Evolutionary conservation across 2,888 invertebrate species (phyloP).

Genomic region (Timema cristinae): DNA sequence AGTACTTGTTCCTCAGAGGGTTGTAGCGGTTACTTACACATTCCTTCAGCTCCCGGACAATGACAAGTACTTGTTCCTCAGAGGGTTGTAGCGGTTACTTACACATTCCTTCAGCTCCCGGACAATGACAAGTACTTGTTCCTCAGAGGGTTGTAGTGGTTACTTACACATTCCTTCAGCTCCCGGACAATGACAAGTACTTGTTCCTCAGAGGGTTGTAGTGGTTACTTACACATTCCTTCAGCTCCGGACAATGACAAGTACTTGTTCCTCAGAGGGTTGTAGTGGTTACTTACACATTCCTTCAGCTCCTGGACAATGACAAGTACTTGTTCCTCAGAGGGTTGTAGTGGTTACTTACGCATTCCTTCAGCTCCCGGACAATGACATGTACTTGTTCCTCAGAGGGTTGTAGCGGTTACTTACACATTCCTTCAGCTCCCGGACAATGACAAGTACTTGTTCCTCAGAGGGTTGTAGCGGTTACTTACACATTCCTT

Average conservation of each 20-base stretch:
- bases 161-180: conserved; percentile 74
- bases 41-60: conserved; percentile 67
- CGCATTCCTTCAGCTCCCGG: conserved; percentile 71
- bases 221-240: conserved; percentile 65
- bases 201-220: too few relatives aligned
- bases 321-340: too few relatives aligned
- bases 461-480: conserved; percentile 18
- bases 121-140: too few relatives aligned
- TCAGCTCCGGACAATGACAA: too few relatives aligned
- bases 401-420: conserved; percentile 21
- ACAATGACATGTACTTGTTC: too few relatives aligned
- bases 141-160: conserved; percentile 21
- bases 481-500: conserved; percentile 69
- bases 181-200: conserved; percentile 63
- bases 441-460: conserved; percentile 61
- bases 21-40: conserved; percentile 58
- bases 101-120: conserved; percentile 74
- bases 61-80: too few relatives aligned
- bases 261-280: too few relatives aligned
- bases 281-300: conserved; percentile 59
- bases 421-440: conserved; percentile 76
- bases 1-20: too few relatives aligned
- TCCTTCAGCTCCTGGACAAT: conserved; percentile 68
- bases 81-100: conserved; percentile 44
- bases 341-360: conserved; percentile 48